phyloP scores from a whole-genome alignment of 1,140 invertebrate genomes.

The Drosophila sp. region DNA sequence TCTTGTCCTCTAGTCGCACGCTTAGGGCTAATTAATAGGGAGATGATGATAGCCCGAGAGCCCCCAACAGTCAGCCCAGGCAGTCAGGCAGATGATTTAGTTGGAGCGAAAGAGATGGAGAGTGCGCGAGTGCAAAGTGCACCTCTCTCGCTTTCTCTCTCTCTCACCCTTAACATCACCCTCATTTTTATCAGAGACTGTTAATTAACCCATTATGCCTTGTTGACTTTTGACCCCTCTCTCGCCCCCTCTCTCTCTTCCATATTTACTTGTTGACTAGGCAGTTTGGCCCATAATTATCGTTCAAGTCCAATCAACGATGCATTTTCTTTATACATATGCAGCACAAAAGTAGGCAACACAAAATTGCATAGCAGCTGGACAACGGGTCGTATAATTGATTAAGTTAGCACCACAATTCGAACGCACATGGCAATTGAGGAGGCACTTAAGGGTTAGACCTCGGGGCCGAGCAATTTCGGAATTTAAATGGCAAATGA shows the following conservation, averaged over 20 bases:
- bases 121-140: not conserved
- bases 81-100: slow-evolving; percentile 25
- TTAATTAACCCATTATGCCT: slow-evolving; percentile 72
- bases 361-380: not conserved
- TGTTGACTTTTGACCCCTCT: slow-evolving; percentile 51
- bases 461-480: no score
- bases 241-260: not conserved
- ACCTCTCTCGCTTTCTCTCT: not conserved
- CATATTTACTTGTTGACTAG: slow-evolving; percentile 10
- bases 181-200: slow-evolving; percentile 3
- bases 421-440: not conserved
- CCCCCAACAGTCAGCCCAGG: not conserved
- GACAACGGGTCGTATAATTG: not conserved
- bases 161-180: slow-evolving; percentile 29
- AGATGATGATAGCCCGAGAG: slow-evolving; percentile 28
- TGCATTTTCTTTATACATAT: slow-evolving; percentile 44
- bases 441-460: not conserved
- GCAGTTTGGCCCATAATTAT: slow-evolving; percentile 52
- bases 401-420: not conserved
- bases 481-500: no score
- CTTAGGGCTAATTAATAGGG: slow-evolving; percentile 64
- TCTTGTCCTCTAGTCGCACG: slow-evolving; percentile 34
- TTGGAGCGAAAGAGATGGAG: not conserved
- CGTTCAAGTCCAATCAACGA: slow-evolving; percentile 51
- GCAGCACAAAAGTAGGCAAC: slow-evolving; percentile 10